Base-by-base conservation (phyloP, 2,888 invertebrate species). In the Melipona beecheii region DNA sequence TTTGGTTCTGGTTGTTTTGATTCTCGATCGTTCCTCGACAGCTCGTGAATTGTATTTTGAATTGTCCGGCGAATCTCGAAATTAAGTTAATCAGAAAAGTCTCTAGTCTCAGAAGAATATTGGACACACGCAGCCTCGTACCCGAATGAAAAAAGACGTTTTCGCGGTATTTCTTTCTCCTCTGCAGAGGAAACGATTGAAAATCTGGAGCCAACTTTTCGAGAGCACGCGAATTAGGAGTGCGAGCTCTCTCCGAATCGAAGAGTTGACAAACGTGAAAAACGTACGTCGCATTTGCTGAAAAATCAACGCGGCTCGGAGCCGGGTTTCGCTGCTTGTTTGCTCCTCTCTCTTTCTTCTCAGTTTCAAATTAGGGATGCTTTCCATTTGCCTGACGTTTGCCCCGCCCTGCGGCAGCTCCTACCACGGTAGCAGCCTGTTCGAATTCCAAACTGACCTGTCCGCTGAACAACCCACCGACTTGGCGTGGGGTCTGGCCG, bases 361-460 rank as follows among this genome's bases (percentile, higher is more conserved):
- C 93, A 91, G 92, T 93, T 93, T 93, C 93, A 93, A 94, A 94
- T 94, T 93, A 94, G 93, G 92, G 93, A 93, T 93, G 93, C 93
- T 94, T 94, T 94, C 93, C 93, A 94, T 93, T 92, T 91, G 91
- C 86, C 92, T 93, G 94, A 94, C 94, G 92, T 91, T 90, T 86
- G 93, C 93, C 91, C 93, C 94, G 93, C 94, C 94, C 92, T 91
- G 89, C 86, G 84, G 84, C 87, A 87, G 94, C 94, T 94, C 92
- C 93, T 92, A 93, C n/a, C n/a, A n/a, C 91, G 91, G 93, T 92
- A 92, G 92, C 91, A 83, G 89, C 86, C 86, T 86, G 89, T 91
- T 91, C 87, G 87, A 91, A 91, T 89, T 87, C 90, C 86, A 90
- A 92, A 91, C 92, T 90, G 90, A 89, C 87, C 91, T 91, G 89